These are phyloP conservation scores for Acleris cristana DNA, from an alignment of 2,888 invertebrate species.

Conservation along the genomic window DNA sequence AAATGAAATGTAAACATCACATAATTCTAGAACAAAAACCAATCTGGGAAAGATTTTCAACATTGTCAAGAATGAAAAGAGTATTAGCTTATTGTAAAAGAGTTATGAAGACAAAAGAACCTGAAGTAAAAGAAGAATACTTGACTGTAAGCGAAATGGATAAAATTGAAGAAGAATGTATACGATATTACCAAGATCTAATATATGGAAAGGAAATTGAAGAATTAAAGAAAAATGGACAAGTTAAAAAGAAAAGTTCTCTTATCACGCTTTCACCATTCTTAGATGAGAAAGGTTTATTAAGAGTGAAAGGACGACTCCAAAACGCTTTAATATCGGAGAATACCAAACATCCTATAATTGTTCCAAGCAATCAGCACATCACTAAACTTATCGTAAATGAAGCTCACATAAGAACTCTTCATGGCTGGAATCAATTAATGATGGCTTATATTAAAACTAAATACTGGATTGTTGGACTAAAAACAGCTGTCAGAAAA, in stretches of 20 bases:
- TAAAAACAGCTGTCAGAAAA: slow-evolving; percentile 25
- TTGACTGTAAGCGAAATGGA: slow-evolving; percentile 16
- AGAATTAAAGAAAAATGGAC: neutral
- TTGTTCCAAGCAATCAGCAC: neutral
- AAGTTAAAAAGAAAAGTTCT: slow-evolving; percentile 4
- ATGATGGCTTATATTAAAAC: slow-evolving; percentile 30
- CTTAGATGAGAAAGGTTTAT: slow-evolving; percentile 5
- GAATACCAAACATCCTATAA: neutral
- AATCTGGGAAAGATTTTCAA: slow-evolving; percentile 37
- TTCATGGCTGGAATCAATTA: slow-evolving; percentile 31
- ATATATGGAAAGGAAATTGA: slow-evolving; percentile 25
- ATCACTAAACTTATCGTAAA: slow-evolving; percentile 6
- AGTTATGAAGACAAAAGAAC: slow-evolving; percentile 1
- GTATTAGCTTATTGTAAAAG: slow-evolving; percentile 37
- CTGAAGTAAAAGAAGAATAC: too few species aligned
- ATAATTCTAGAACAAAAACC: slow-evolving; percentile 11
- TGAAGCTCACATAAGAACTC: slow-evolving; percentile 11
- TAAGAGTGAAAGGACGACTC: slow-evolving; percentile 1
- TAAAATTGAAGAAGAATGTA: slow-evolving; percentile 25
- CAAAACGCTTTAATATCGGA: neutral
- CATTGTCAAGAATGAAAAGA: slow-evolving; percentile 34
- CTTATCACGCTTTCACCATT: slow-evolving; percentile 8
- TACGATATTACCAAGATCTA: slow-evolving; percentile 36
- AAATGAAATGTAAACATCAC: slow-evolving; percentile 5
- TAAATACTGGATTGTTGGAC: slow-evolving; percentile 35